These are phyloP conservation scores for Ictalurus furcatus DNA, from an alignment of 2,113 vertebrate species.

Conservation along the genomic window DNA sequence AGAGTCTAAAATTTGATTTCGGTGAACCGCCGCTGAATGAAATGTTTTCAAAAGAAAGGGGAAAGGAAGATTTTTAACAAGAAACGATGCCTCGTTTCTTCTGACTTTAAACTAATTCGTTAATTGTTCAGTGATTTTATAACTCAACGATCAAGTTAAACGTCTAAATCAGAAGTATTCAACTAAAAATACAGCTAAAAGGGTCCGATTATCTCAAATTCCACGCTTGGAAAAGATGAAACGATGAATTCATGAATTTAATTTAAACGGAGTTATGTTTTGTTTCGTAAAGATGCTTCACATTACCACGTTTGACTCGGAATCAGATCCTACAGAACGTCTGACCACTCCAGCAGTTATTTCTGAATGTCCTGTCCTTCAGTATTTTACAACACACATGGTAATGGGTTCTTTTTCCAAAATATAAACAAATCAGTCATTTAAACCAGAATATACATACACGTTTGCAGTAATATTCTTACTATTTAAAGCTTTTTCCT, in stretches of 20 bases:
- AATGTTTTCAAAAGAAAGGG: neutral
- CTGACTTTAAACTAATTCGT: neutral
- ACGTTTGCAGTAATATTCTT: neutral
- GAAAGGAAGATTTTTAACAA: neutral
- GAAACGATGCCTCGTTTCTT: neutral
- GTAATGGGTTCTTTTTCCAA: too few species aligned
- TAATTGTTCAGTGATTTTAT: neutral
- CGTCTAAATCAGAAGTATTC: neutral
- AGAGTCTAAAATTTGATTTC: neutral
- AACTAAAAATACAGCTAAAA: neutral
- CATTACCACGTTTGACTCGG: too few species aligned
- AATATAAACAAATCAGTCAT: too few species aligned
- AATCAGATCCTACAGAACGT: too few species aligned
- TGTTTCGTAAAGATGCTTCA: too few species aligned
- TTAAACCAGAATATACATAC: too few species aligned
- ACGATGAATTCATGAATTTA: too few species aligned
- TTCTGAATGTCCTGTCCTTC: too few species aligned
- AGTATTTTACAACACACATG: too few species aligned
- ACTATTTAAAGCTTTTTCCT: too few species aligned
- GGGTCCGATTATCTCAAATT: neutral
- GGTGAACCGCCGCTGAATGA: neutral
- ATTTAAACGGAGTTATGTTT: too few species aligned
- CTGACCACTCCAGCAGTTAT: too few species aligned
- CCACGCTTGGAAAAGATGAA: neutral
- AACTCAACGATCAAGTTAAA: neutral